phyloP scores from a whole-genome alignment of 2,888 invertebrate genomes.

The Ophion slaviceki region DNA sequence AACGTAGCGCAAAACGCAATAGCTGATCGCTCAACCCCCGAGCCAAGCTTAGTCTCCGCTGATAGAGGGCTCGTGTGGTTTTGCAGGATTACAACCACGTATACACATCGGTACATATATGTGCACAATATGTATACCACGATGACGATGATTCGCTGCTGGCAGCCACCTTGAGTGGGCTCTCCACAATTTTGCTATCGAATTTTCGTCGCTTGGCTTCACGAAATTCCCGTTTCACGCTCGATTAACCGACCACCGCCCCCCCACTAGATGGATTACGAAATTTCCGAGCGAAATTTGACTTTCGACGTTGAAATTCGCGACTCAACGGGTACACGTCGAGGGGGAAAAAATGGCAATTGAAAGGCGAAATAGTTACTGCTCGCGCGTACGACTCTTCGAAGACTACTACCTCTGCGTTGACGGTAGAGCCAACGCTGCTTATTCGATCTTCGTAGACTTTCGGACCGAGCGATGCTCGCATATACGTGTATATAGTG shows the following conservation, averaged over 20 bases:
- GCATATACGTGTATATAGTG: constrained; percentile 21
- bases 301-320: constrained; percentile 8
- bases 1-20: constrained; percentile 64
- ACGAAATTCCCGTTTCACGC: constrained; percentile 68
- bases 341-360: constrained; percentile 9
- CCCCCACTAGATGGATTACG: constrained; percentile 23
- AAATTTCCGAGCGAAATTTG: background rate
- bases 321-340: background rate
- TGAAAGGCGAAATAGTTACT: background rate
- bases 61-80: constrained; percentile 27
- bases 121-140: background rate
- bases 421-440: constrained; percentile 18
- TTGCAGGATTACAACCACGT: constrained; percentile 26
- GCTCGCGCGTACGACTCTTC: constrained; percentile 26
- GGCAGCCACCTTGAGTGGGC: constrained; percentile 52
- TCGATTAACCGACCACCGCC: constrained; percentile 50
- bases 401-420: constrained; percentile 31
- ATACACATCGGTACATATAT: constrained; percentile 12
- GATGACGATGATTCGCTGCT: constrained; percentile 29
- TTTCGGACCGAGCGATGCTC: constrained; percentile 50
- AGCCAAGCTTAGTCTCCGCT: constrained; percentile 35
- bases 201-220: constrained; percentile 62
- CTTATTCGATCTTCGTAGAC: constrained; percentile 56
- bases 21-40: constrained; percentile 64
- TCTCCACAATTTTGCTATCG: constrained; percentile 63